Evolutionary conservation across 1,140 invertebrate species (phyloP).

Genomic region (Propsilocerus akamusi): DNA sequence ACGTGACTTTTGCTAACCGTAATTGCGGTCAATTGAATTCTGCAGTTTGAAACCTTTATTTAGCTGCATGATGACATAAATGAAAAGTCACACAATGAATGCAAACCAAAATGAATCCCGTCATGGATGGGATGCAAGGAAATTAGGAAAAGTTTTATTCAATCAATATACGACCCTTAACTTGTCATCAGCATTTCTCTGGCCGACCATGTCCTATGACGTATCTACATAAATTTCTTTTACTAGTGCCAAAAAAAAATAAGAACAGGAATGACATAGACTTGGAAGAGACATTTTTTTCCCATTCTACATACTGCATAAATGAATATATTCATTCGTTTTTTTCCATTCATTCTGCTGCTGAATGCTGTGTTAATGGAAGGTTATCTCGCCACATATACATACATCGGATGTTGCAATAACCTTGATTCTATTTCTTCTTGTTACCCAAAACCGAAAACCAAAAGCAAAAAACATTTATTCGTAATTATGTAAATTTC

Average conservation of each 20-base stretch:
- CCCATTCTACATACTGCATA: neutral
- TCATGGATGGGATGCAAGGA: no score
- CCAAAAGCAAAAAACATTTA: neutral
- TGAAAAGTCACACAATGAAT: no score
- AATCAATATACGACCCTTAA: neutral
- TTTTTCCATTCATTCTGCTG: no score
- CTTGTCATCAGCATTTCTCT: neutral
- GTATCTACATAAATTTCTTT: no score
- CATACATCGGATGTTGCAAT: neutral
- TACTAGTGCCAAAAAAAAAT: neutral
- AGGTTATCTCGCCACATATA: neutral
- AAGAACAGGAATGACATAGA: neutral
- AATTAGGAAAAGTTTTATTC: no score
- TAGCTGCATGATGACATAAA: no score
- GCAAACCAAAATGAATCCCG: no score
- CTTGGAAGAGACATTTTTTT: neutral
- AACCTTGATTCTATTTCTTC: neutral
- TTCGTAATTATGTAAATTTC: slow-evolving; percentile 4
- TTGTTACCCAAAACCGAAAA: neutral
- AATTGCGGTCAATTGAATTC: no score
- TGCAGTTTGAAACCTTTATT: no score
- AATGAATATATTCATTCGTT: neutral
- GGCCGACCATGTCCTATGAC: no score
- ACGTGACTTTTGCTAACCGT: no score
- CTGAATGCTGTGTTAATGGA: neutral